A percentile compares a stretch with the other conserved stretches of the same genome.
phyloP scores from a whole-genome alignment of 1,140 invertebrate genomes.

The Pinna nobilis region DNA sequence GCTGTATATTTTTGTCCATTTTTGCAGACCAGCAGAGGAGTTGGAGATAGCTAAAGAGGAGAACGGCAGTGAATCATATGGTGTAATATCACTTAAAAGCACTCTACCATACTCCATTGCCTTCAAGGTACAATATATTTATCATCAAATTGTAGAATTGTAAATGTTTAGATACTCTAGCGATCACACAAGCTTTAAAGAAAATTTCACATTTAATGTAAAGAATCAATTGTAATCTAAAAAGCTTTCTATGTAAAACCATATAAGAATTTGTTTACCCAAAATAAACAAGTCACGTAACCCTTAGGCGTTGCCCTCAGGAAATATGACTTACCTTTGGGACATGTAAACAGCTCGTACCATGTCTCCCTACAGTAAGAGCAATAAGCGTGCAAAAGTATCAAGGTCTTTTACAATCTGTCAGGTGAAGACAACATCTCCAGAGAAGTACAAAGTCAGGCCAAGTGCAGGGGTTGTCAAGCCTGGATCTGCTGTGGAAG shows the following conservation, averaged over 20 bases:
- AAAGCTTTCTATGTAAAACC: no score
- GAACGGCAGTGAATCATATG: constrained; percentile 52
- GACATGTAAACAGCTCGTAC: background rate
- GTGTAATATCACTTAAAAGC: constrained; percentile 79
- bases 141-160: constrained; percentile 28
- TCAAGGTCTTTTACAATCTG: constrained; percentile 55
- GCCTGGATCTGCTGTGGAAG: constrained; percentile 75
- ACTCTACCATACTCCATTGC: constrained; percentile 83
- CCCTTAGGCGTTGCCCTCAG: background rate
- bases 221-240: no score
- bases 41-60: constrained; percentile 58
- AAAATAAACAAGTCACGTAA: background rate
- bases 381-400: background rate
- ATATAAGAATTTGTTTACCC: background rate
- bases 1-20: background rate
- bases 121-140: constrained; percentile 80
- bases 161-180: no score
- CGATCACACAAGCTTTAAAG: no score
- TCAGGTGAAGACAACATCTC: constrained; percentile 86
- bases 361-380: background rate
- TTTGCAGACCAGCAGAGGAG: constrained; percentile 66
- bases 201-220: no score
- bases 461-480: constrained; percentile 86
- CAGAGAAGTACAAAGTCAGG: constrained; percentile 92
- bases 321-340: background rate